Conservation (phyloP, 2,797 vertebrate genomes). For the Falco novaeseelandiae region DNA sequence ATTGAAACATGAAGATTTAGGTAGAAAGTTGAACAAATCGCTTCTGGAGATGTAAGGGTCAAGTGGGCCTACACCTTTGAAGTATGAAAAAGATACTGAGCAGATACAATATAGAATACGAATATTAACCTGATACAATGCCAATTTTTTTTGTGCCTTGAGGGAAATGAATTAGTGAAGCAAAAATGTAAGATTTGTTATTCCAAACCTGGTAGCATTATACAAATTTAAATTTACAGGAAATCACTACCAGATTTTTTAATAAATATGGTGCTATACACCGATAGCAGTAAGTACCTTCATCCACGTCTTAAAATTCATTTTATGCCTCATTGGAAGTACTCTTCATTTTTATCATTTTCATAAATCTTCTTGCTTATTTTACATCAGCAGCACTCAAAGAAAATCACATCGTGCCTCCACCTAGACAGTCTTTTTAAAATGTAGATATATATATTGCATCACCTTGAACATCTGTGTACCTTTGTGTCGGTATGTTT, state of each 20-base stretch:
- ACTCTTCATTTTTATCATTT: background rate
- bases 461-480: background rate
- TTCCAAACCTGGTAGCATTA: background rate
- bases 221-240: background rate
- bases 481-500: background rate
- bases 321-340: background rate
- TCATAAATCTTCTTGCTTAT: background rate
- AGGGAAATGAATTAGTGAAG: conserved; percentile 53
- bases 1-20: background rate
- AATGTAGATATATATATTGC: background rate
- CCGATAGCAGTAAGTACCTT: background rate
- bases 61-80: background rate
- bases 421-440: background rate
- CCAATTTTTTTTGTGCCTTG: background rate
- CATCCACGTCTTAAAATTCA: background rate
- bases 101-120: background rate
- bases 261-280: background rate
- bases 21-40: background rate
- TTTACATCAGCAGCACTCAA: background rate
- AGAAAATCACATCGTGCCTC: background rate
- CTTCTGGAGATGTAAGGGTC: background rate
- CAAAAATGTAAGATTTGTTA: conserved; percentile 28
- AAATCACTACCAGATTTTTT: conserved; percentile 44
- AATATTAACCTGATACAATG: conserved; percentile 44
- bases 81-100: conserved; percentile 7